Base-by-base conservation (phyloP, 2,888 invertebrate genomes). In the Acleris literana region DNA sequence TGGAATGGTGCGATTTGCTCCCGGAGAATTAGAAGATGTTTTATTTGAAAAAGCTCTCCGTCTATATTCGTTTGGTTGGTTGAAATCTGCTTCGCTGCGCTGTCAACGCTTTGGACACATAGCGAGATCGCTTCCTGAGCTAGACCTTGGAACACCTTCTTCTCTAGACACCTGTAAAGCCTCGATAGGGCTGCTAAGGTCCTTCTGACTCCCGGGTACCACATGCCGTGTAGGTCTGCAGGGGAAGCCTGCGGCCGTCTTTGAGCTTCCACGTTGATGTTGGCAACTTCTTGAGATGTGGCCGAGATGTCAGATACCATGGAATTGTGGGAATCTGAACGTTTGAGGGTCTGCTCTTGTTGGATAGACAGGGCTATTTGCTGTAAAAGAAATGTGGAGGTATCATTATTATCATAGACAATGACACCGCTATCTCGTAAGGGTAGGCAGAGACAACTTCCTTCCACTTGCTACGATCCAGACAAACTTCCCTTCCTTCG, bases 1-100 rank as follows among this genome's bases (percentile, higher is more conserved):
- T 99, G 98, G 82, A 99, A 99, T 0, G 99, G 99, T 0, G 99
- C 98, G 33, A 99, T 99, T 87, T 99, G 99, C 83, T 99, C 99
- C 22, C 99, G 92, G 2, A 99, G 92, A 67, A 99, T 99, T 3
- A 99, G 93, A 67, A 99, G 91, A 89, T 99, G 99, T 84, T 99
- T 99, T 52, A 99, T 98, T 89, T 99, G 96, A 86, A 99, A 99
- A n/a, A 99, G 92, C 81, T 97, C 96, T 0, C 97, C 99, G 87
- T 99, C 99, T n/a, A 98, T 93, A n/a, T 93, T 88, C 0, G 96
- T 95, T 89, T 96, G 97, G 74, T 94, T 94, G 0, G 93, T 85
- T 0, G 96, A 93, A 72, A 99, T 99, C 74, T 95, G 95, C 62
- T 94, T 93, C 0, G 96, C 95, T 0, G 99, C 99, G 58, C 86